A percentile compares a stretch with the other conserved stretches of the same genome.
Evolutionary conservation across 2,113 vertebrate genomes (phyloP).

Genomic region (Anarrhichthys ocellatus): DNA sequence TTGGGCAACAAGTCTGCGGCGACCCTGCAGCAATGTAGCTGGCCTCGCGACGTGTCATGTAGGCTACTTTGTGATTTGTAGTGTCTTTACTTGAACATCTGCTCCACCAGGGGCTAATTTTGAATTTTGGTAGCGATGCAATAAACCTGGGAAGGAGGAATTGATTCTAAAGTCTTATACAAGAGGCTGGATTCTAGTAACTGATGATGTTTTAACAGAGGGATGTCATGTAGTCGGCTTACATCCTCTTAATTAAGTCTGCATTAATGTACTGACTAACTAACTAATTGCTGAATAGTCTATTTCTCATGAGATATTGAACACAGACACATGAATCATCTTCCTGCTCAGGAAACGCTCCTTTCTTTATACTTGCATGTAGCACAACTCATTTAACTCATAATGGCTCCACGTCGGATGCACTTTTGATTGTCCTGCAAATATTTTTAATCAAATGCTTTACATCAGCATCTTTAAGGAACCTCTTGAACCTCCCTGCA

Average conservation of each 20-base stretch:
- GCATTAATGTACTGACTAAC: not conserved
- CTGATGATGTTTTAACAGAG: not conserved
- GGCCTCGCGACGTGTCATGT: not conserved
- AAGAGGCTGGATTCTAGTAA: not conserved
- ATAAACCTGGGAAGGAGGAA: not conserved
- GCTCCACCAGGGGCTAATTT: not conserved
- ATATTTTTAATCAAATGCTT: not conserved
- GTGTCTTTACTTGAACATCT: not conserved
- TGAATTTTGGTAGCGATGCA: not conserved
- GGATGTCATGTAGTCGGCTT: not conserved
- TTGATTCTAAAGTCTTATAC: too few relatives aligned
- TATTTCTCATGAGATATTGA: not conserved
- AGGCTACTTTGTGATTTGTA: not conserved
- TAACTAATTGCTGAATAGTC: not conserved
- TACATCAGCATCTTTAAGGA: conserved; percentile 6
- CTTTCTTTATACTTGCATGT: not conserved
- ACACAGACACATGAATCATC: conserved; percentile 5
- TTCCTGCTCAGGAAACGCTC: not conserved
- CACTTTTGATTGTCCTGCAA: not conserved
- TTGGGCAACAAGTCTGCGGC: not conserved
- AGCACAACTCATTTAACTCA: not conserved
- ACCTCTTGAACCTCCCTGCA: not conserved
- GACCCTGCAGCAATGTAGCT: not conserved
- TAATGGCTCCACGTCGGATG: not conserved
- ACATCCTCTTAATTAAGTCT: not conserved